Conservation (phyloP, 2,113 vertebrate species). For the Ctenomys sociabilis region DNA sequence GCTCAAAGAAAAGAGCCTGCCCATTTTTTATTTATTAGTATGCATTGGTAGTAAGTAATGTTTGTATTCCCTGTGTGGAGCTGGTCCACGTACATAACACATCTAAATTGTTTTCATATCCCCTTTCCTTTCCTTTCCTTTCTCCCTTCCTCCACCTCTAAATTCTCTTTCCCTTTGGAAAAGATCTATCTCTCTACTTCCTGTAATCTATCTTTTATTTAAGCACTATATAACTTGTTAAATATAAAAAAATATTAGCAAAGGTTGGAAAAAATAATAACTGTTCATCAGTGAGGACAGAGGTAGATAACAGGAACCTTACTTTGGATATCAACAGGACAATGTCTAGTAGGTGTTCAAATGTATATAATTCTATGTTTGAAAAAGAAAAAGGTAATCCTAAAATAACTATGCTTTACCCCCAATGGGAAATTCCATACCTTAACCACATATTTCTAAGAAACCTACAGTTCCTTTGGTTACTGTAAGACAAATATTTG, state of each 20-base stretch:
- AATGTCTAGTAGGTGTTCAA: background rate
- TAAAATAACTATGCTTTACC: slow-evolving; percentile 2
- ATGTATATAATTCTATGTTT: background rate
- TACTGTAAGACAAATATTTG: background rate
- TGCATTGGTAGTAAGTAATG: no score
- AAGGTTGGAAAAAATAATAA: background rate
- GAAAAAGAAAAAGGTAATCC: background rate
- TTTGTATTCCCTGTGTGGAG: no score
- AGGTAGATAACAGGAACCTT: background rate
- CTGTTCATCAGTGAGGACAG: background rate
- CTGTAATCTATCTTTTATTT: background rate
- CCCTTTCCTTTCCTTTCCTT: background rate
- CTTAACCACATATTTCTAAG: background rate
- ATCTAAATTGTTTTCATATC: background rate
- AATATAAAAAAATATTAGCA: background rate
- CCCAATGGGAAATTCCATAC: background rate
- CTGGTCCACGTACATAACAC: no score
- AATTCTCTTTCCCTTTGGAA: background rate
- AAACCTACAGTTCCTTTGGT: background rate
- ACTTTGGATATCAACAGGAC: background rate
- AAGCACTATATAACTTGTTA: background rate
- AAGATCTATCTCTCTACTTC: background rate
- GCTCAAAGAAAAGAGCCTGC: no score
- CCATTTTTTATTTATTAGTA: no score
- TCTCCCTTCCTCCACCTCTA: background rate